Percentiles rank a stretch among this genome's conserved stretches.
phyloP scores from a whole-genome alignment of 2,113 vertebrate genomes.

The Pachypanchax playfairii region DNA sequence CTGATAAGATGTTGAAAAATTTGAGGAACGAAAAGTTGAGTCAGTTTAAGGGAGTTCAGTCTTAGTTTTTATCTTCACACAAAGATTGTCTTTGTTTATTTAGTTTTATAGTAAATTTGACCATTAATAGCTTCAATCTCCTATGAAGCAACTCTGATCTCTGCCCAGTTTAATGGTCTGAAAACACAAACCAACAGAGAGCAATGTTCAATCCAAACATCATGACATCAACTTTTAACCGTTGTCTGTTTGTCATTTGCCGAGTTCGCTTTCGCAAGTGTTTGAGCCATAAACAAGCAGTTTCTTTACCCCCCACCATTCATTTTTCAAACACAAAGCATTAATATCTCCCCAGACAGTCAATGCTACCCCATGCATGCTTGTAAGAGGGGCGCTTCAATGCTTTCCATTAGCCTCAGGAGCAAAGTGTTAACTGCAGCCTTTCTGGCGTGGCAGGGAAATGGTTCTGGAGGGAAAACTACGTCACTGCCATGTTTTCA shows the following conservation, averaged over 20 bases:
- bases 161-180: conserved; percentile 57
- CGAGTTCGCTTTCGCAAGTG: conserved; percentile 50
- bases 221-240: conserved; percentile 59
- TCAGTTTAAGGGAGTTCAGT: too few relatives aligned
- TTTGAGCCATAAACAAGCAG: conserved; percentile 67
- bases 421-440: conserved; percentile 64
- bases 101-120: conserved; percentile 7
- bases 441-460: conserved; percentile 54
- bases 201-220: conserved; percentile 62
- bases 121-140: conserved; percentile 41
- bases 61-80: too few relatives aligned
- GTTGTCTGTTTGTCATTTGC: conserved; percentile 41
- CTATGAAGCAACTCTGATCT: conserved; percentile 37
- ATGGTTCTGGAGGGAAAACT: conserved; percentile 55
- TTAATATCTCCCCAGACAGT: conserved; percentile 75
- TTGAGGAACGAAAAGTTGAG: too few relatives aligned
- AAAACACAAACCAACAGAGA: conserved; percentile 67
- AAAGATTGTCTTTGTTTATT: too few relatives aligned
- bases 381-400: conserved; percentile 52
- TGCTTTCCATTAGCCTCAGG: conserved; percentile 70
- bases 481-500: conserved; percentile 14
- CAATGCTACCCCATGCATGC: conserved; percentile 45
- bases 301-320: conserved; percentile 36
- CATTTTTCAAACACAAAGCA: conserved; percentile 67
- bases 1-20: too few relatives aligned